Evolutionary conservation across 2,797 vertebrate genomes (phyloP), one percentile per base, ranked within the genome.

Genomic region (Echeneis naucrates): DNA sequence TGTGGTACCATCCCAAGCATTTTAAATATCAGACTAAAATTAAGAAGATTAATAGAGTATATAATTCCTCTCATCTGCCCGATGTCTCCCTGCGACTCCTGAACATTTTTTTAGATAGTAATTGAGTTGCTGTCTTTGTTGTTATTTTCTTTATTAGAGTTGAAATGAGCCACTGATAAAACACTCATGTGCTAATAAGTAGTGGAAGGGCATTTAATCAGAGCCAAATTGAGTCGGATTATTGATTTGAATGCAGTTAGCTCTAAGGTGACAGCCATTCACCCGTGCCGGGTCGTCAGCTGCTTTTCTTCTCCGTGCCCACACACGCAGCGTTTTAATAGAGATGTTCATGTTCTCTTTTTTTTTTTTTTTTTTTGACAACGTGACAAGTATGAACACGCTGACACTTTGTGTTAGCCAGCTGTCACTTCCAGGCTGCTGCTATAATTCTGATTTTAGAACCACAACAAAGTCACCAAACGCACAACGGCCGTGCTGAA

Each of bases 201-300:
- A n/a, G 53, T 23, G 58, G 45, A 81, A 52, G 50, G 24, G 30
- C 51, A 52, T 71, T 80, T 81, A 73, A 83, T 82, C 56, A 63
- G 17, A 12, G 14, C 2, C 52, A 2, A 77, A 84, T 67, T 21
- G 45, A 77, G 61, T 77, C 12, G 24, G 9, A 60, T 68, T 40
- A 82, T 82, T 74, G 81, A 83, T 82, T 72, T 70, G 0, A 21
- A 48, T 48, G 58, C 51, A 10, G 30, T 80, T 55, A 51, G 44
- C 40, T 38, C 23, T 35, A 38, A 68, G 56, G 5, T 38, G 32
- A 53, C 38, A 50, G 37, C 4, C 14, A 11, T 21, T 42, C n/a
- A 63, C 19, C 40, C 19, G 40, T 6, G 19, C 16, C 5, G 17
- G 16, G 16, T 42, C 16, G 11, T 37, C 11, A 37, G 35, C 35